Percentiles rank a stretch among this genome's conserved stretches.
Evolutionary conservation across 1,140 invertebrate species (phyloP).

Genomic region (Lutraria rhynchaena): DNA sequence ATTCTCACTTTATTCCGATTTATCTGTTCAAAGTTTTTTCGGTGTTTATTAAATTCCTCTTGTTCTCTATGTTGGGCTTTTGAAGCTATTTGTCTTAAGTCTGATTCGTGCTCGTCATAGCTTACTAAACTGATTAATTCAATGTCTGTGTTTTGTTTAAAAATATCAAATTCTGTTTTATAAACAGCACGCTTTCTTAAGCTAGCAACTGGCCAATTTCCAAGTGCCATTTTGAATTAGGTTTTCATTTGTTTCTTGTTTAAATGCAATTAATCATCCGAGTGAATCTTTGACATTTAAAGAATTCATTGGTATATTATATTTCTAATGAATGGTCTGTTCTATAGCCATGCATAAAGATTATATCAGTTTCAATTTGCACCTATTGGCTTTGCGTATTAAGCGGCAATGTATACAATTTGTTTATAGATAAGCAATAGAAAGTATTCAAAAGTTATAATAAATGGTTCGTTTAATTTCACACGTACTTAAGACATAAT

Average conservation of each 20-base stretch:
- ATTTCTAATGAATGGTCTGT: too few species aligned
- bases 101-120: slow-evolving; percentile 19
- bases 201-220: slow-evolving; percentile 42
- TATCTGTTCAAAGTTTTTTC: background rate
- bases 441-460: too few species aligned
- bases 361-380: slow-evolving; percentile 33
- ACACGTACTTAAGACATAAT: too few species aligned
- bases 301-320: too few species aligned
- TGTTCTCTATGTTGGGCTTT: background rate
- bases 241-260: background rate
- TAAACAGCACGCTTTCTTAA: slow-evolving; percentile 40
- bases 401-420: too few species aligned
- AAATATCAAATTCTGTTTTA: slow-evolving; percentile 61
- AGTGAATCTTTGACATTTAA: too few species aligned
- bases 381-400: background rate
- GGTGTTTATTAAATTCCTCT: background rate
- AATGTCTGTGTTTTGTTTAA: slow-evolving; percentile 50
- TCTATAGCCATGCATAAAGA: too few species aligned
- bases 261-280: too few species aligned
- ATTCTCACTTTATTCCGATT: background rate
- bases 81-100: background rate
- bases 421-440: too few species aligned
- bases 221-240: slow-evolving; percentile 13
- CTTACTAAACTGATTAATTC: slow-evolving; percentile 57
- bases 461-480: too few species aligned